These are phyloP conservation scores for Halichondria panicea DNA, from an alignment of 37 sponge, comb jelly and placozoan species.

Conservation along the genomic window DNA sequence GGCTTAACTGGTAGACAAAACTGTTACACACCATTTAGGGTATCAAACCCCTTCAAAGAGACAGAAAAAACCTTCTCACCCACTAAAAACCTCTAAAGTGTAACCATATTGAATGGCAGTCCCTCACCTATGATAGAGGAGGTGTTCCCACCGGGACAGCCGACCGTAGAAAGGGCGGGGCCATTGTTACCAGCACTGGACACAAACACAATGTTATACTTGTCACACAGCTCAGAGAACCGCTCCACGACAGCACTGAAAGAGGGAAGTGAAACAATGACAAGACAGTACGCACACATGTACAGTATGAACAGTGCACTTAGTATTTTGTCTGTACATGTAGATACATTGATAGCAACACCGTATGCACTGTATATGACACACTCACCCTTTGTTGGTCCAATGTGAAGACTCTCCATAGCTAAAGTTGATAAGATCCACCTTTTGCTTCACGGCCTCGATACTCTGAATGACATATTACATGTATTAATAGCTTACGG, in stretches of 20 bases:
- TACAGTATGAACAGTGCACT: background rate
- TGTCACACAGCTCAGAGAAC: conserved; percentile 62
- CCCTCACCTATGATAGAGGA: conserved; percentile 74
- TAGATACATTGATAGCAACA: no score
- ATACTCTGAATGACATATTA: conserved; percentile 40
- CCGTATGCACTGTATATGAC: background rate
- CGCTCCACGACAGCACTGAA: conserved; percentile 69
- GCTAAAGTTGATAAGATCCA: conserved; percentile 90
- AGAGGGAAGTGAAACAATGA: background rate
- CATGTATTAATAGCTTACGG: background rate
- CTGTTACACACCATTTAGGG: no score
- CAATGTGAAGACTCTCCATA: conserved; percentile 92
- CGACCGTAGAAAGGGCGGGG: conserved; percentile 88
- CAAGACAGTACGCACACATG: background rate
- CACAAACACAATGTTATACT: conserved; percentile 87
- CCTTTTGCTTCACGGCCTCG: conserved; percentile 56
- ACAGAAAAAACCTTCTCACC: no score
- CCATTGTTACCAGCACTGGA: conserved; percentile 97
- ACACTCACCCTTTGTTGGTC: conserved; percentile 77
- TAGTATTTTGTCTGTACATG: background rate
- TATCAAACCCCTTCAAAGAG: no score
- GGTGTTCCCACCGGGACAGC: conserved; percentile 91
- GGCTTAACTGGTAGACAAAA: no score
- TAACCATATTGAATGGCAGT: background rate
- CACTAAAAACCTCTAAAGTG: no score